Base-by-base conservation (phyloP, 2,888 invertebrate genomes). In the Catocala fraxini region DNA sequence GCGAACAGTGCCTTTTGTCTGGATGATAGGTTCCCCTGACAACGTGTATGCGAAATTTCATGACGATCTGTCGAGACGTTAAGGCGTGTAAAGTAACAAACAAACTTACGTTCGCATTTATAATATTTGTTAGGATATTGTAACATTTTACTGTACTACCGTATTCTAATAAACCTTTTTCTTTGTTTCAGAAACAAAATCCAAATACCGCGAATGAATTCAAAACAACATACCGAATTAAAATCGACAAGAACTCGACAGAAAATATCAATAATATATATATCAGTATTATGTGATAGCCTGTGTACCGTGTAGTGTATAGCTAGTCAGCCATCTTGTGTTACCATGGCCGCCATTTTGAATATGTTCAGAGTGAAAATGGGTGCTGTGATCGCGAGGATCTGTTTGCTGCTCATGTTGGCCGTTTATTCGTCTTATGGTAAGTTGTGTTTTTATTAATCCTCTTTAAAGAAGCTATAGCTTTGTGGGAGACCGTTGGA, bases 381-480 rank as follows among this genome's bases (percentile, higher is more conserved):
- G 74, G 87, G 86, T 62, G 87, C 81, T 48, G 73, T 87, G 73
- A 65, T 87, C 71, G 80, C 84, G 65, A 84, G 83, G 61, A 76
- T 84, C 56, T 78, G 85, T 59, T 71, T 93, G 77, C 85, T 93
- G 79, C 79, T 93, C 45, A 81, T 85, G 59, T 59, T 90, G 57
- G 87, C 90, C 39, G 93, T 93, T 6, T 92, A 91, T 76, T 92
- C 93, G 43, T 89, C 93, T 70, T 88, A 93, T 70, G 93, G 93
- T 93, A 15, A 90, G 93, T 87, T 5, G 5, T 66, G n/a, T 68
- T 25, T 46, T 49, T 35, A 13, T 11, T 15, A 13, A 12, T 34
- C 25, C 1, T 25, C 4, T 25, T 25, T 25, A 3, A 25, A 3
- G 25, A 0, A 1, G 15, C 15, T 1, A 2, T 15, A 15, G 15